Evolutionary conservation across 2,888 invertebrate species (phyloP).

Genomic region (Syrista parreyssii): DNA sequence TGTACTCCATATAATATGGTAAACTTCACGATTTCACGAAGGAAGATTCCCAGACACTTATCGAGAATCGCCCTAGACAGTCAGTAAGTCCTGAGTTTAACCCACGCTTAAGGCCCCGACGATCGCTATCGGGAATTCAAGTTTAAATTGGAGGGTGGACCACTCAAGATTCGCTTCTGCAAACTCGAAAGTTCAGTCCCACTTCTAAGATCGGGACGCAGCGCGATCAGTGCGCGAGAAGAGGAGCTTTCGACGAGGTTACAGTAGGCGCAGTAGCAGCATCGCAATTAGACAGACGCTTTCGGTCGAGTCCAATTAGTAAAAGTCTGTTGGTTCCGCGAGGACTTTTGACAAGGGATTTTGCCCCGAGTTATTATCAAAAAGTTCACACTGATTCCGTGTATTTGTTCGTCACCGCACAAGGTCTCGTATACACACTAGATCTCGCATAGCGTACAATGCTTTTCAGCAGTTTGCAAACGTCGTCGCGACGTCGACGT

Average conservation of each 20-base stretch:
- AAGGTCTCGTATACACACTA: neutral
- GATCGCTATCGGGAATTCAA: slow-evolving; percentile 35
- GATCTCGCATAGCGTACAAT: neutral
- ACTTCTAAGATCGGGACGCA: slow-evolving; percentile 23
- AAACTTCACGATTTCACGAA: no score
- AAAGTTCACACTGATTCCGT: neutral
- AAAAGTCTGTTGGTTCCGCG: neutral
- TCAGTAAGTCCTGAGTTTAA: slow-evolving; percentile 14
- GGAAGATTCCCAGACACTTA: neutral
- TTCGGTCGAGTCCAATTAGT: neutral
- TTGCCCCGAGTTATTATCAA: neutral
- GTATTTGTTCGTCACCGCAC: no score
- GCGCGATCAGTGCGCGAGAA: neutral
- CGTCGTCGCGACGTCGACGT: neutral
- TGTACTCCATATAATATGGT: no score
- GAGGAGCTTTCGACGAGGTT: neutral
- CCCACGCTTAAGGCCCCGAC: slow-evolving; percentile 37
- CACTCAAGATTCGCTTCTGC: slow-evolving; percentile 47
- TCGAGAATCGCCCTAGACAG: neutral
- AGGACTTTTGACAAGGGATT: neutral
- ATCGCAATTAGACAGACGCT: neutral
- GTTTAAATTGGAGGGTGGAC: slow-evolving; percentile 42
- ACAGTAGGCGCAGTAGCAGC: neutral
- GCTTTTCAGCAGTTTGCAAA: neutral
- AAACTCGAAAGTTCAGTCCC: slow-evolving; percentile 42